Percentiles rank a stretch among this genome's conserved stretches.
Evolutionary conservation across 1,140 invertebrate species (phyloP).

Genomic region (Chironomus striatipennis): DNA sequence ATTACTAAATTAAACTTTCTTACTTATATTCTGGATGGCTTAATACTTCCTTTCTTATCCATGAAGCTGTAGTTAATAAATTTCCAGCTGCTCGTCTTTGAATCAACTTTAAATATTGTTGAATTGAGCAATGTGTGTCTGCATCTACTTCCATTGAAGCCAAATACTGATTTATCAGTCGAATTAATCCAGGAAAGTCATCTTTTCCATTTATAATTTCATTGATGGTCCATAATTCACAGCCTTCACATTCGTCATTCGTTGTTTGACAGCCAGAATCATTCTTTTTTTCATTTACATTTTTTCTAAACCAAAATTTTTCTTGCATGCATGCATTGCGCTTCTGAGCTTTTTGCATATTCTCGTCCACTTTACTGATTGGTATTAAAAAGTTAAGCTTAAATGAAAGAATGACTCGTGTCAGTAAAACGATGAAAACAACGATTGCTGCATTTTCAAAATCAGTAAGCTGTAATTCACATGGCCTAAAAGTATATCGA

Average conservation of each 20-base stretch:
- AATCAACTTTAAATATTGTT: constrained; percentile 94
- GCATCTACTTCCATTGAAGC: constrained; percentile 91
- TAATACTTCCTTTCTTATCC: constrained; percentile 85
- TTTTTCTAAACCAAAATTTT: constrained; percentile 87
- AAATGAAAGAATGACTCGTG: constrained; percentile 93
- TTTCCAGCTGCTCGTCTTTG: constrained; percentile 80
- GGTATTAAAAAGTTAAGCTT: constrained; percentile 94
- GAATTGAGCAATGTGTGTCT: constrained; percentile 92
- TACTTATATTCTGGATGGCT: constrained; percentile 85
- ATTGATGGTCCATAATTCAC: constrained; percentile 75
- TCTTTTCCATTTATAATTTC: constrained; percentile 98
- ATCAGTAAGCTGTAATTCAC: constrained; percentile 96
- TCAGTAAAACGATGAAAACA: constrained; percentile 96
- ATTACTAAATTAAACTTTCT: not conserved
- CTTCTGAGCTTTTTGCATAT: constrained; percentile 91
- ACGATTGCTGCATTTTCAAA: constrained; percentile 99
- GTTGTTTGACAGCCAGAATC: constrained; percentile 36
- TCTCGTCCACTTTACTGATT: constrained; percentile 97
- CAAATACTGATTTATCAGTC: constrained; percentile 88
- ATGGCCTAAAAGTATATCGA: constrained; percentile 55
- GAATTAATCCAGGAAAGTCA: constrained; percentile 91
- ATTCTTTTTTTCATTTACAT: constrained; percentile 44
- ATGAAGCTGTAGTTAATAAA: constrained; percentile 77
- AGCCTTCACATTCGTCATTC: constrained; percentile 40
- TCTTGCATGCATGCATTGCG: constrained; percentile 72